Base-by-base conservation (phyloP, 2,888 invertebrate genomes). In the Monoplex corrugatus region DNA sequence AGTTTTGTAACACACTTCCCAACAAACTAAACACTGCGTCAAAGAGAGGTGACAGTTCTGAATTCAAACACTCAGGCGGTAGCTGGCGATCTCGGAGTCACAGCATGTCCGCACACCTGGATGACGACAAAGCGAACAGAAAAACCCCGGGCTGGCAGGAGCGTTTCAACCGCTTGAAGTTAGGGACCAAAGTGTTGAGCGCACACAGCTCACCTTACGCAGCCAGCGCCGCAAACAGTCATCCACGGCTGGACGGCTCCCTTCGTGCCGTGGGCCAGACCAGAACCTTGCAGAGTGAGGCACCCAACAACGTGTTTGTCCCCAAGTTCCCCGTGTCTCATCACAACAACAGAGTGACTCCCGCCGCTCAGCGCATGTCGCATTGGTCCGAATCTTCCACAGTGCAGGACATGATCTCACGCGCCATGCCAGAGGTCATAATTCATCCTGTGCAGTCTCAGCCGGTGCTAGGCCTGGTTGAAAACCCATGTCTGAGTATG, bases 361-460 rank as follows among this genome's bases (percentile, higher is more conserved):
- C 88, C 38, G 89, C 92, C 28, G 50, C 86, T n/a, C 91, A 92
- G 50, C 86, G 92, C 23, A 72, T 80, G 89, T 91, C 93, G 57
- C 91, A 91, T 89, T 93, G 89, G 88, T 94, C 94, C 5, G 96
- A 96, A 86, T 94, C 94, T 1, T 94, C 95, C 0, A 96, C 96
- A 23, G 96, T 96, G 5, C 96, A 96, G 91, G 96, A 96, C 91
- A 93, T 96, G 43, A 96, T 96, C 63, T 95, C 94, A 13, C 94
- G 95, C 88, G 95, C 95, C 85, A 95, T 96, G 86, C 98, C 98
- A 10, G 97, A 98, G 93, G 96, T 98, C 92, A 97, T 97, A 72
- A 96, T 98, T 90, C 97, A 97, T 92, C 95, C 96, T n/a, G 92
- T 95, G 6, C 88, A 89, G 50, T n/a, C 89, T 45, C 57, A 43